A percentile compares a stretch with the other conserved stretches of the same genome.
Evolutionary conservation across 2,113 vertebrate genomes (phyloP).

Genomic region (Heterocephalus glaber): DNA sequence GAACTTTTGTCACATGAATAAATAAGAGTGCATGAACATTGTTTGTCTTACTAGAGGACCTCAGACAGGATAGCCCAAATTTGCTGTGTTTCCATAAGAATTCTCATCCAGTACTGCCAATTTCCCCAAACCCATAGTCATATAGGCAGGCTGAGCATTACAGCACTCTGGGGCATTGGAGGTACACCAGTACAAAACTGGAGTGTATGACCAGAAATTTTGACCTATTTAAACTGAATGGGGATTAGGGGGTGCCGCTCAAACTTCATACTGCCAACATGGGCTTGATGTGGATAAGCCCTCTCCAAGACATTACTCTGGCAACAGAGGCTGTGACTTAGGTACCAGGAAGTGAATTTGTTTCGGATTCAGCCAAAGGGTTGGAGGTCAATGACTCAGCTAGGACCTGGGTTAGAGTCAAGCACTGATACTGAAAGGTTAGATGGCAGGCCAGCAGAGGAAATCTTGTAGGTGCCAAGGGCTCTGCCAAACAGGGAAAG

Average conservation of each 20-base stretch:
- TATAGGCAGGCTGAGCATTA: not conserved
- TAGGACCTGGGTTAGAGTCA: not conserved
- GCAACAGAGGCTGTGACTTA: not conserved
- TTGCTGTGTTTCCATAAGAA: not conserved
- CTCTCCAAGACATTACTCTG: not conserved
- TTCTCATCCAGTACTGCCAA: not conserved
- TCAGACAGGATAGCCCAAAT: not conserved
- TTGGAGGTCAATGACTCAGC: not conserved
- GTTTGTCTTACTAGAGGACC: not conserved
- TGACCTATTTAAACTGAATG: not conserved
- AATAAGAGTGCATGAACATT: not conserved
- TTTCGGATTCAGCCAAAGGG: not conserved
- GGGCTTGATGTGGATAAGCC: not conserved
- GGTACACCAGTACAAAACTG: not conserved
- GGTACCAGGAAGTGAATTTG: not conserved
- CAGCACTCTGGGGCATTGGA: not conserved
- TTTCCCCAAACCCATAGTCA: not conserved
- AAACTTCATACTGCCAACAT: not conserved
- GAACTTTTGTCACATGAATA: not conserved
- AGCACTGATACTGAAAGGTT: not conserved
- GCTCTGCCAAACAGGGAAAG: not conserved
- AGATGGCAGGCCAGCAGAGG: not conserved
- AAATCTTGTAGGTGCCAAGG: not conserved
- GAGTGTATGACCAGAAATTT: not conserved
- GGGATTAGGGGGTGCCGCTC: not conserved